phyloP scores from a whole-genome alignment of 2,113 vertebrate species.

The Psilopsiagon aymara region DNA sequence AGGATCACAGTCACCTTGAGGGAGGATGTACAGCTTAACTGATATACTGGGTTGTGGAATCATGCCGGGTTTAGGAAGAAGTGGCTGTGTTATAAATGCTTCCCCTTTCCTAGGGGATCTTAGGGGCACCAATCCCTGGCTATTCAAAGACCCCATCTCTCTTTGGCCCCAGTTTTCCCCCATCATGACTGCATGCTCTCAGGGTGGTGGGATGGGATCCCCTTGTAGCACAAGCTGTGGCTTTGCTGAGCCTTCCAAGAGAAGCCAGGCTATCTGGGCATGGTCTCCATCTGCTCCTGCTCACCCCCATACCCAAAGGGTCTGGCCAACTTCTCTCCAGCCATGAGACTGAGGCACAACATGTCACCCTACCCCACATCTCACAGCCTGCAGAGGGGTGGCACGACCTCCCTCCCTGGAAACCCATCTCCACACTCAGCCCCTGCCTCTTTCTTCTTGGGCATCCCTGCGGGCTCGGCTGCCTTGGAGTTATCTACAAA shows the following conservation, averaged over 20 bases:
- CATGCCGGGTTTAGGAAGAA: not conserved
- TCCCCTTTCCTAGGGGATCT: not conserved
- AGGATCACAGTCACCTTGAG: not conserved
- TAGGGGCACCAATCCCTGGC: not conserved
- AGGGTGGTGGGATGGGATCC: not conserved
- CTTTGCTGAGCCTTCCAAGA: not conserved
- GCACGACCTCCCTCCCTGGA: not conserved
- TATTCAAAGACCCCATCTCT: not conserved
- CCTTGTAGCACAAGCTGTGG: not conserved
- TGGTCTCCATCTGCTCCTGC: not conserved
- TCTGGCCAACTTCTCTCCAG: not conserved
- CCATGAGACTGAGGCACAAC: rapidly evolving
- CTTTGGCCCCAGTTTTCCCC: not conserved
- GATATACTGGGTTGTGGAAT: rapidly evolving
- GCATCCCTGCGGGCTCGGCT: not conserved
- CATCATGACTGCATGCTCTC: not conserved
- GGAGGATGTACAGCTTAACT: not conserved
- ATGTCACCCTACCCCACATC: rapidly evolving
- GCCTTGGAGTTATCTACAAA: conserved; percentile 54
- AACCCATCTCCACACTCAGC: not conserved
- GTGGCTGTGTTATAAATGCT: not conserved
- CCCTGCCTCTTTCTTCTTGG: not conserved
- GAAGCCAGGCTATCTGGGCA: not conserved
- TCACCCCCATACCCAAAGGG: not conserved
- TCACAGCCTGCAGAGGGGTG: not conserved